Percentiles rank a stretch among this genome's conserved stretches.
Conservation (phyloP, 2,113 vertebrate genomes). For the Trogon surrucura region DNA sequence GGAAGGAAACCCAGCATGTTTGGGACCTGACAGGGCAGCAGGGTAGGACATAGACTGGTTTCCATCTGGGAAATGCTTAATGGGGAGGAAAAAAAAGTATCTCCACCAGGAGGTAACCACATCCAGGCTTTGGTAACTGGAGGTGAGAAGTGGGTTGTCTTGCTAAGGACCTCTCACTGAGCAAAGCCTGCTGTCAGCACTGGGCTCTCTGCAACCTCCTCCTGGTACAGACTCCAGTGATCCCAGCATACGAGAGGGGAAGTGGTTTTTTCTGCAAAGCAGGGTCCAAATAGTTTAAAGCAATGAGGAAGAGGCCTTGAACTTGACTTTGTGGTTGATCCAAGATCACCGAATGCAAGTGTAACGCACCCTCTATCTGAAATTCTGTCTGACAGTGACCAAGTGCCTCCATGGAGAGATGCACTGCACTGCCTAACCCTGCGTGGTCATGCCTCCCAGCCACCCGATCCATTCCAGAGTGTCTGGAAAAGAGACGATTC, state of each 20-base stretch:
- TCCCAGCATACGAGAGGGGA: not conserved
- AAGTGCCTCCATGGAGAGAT: not conserved
- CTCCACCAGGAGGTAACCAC: not conserved
- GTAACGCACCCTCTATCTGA: not conserved
- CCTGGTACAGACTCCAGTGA: not conserved
- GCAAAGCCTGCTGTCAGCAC: constrained; percentile 55
- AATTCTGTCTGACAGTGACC: not conserved
- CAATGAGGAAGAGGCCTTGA: not conserved
- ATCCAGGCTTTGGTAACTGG: not conserved
- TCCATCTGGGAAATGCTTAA: not conserved
- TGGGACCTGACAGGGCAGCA: not conserved
- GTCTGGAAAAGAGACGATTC: not conserved
- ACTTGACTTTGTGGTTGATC: not conserved
- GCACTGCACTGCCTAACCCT: not conserved
- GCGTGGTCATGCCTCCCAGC: rapidly evolving
- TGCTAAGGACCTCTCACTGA: not conserved
- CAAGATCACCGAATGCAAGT: rapidly evolving
- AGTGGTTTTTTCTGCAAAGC: not conserved
- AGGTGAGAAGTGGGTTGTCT: constrained; percentile 11
- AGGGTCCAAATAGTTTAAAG: not conserved
- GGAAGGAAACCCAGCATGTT: not conserved
- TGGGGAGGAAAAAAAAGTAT: not conserved
- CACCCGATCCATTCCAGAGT: not conserved
- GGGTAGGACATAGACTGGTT: rapidly evolving
- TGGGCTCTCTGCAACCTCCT: not conserved